Evolutionary conservation across 1,140 invertebrate species (phyloP).

Genomic region (Aphelenchoides fujianensis): DNA sequence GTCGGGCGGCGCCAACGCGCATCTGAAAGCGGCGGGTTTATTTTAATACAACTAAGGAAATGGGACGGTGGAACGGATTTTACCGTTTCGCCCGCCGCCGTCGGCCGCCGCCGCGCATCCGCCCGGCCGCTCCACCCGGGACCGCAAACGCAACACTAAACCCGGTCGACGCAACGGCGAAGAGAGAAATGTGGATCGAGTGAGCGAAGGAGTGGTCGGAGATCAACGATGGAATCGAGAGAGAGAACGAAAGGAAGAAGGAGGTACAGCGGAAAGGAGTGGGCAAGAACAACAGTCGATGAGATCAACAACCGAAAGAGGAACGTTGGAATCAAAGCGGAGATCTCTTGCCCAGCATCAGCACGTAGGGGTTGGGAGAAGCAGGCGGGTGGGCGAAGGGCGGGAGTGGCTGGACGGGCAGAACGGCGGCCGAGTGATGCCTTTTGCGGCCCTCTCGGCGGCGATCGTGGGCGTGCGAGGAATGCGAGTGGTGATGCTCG

Average conservation of each 20-base stretch:
- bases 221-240: not conserved
- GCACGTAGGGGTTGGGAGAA: not conserved
- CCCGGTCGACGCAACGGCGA: no score
- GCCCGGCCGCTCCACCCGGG: not conserved
- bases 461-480: no score
- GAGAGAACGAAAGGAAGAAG: not conserved
- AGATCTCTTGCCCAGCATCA: not conserved
- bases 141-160: no score
- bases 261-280: not conserved
- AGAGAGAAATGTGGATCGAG: no score
- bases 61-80: not conserved
- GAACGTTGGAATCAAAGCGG: not conserved
- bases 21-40: slow-evolving; percentile 39
- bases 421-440: not conserved
- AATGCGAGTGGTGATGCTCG: not conserved
- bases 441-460: no score
- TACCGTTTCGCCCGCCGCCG: not conserved
- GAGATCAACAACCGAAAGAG: no score
- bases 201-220: not conserved
- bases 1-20: slow-evolving; percentile 57
- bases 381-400: not conserved
- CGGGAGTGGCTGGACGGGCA: not conserved
- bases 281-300: no score
- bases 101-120: not conserved
- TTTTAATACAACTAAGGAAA: not conserved